phyloP scores from a whole-genome alignment of 2,888 invertebrate species.

The Hypselothyrea guttata region DNA sequence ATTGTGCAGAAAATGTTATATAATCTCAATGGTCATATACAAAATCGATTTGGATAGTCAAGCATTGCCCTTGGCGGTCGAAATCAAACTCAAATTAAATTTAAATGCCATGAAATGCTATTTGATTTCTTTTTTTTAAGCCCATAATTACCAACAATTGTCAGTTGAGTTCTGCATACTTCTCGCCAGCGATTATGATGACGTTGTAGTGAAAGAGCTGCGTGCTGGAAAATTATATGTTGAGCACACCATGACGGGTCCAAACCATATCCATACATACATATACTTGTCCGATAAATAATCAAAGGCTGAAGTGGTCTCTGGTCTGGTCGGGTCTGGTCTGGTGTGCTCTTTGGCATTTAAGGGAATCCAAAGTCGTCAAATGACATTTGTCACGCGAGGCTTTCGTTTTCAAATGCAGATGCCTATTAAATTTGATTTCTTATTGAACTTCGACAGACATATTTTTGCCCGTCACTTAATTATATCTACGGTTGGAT shows the following conservation, averaged over 20 bases:
- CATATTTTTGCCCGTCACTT: conserved; percentile 47
- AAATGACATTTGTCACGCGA: conserved; percentile 76
- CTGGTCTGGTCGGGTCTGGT: not conserved
- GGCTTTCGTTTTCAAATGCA: conserved; percentile 63
- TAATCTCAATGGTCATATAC: not conserved
- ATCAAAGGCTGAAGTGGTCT: conserved; percentile 19
- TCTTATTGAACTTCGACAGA: conserved; percentile 66
- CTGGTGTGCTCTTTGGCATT: conserved; percentile 20
- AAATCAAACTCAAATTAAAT: conserved; percentile 61
- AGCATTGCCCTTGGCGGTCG: conserved; percentile 42
- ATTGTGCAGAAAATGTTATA: conserved; percentile 1
- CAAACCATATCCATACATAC: no score
- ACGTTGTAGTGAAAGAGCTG: conserved; percentile 26
- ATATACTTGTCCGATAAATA: conserved; percentile 12
- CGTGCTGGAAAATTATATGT: conserved; percentile 54
- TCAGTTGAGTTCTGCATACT: conserved; percentile 50
- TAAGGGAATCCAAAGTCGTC: conserved; percentile 56
- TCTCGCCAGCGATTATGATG: conserved; percentile 53
- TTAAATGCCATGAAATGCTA: conserved; percentile 74
- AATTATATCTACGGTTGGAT: conserved; percentile 51
- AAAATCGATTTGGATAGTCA: no score
- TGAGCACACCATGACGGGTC: conserved; percentile 9
- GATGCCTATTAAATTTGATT: conserved; percentile 69
- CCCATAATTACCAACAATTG: conserved; percentile 61
- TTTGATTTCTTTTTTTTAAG: conserved; percentile 57